These are phyloP conservation scores for Petrocephalus sullivani DNA, from an alignment of 2,797 vertebrate genomes.

Conservation along the genomic window DNA sequence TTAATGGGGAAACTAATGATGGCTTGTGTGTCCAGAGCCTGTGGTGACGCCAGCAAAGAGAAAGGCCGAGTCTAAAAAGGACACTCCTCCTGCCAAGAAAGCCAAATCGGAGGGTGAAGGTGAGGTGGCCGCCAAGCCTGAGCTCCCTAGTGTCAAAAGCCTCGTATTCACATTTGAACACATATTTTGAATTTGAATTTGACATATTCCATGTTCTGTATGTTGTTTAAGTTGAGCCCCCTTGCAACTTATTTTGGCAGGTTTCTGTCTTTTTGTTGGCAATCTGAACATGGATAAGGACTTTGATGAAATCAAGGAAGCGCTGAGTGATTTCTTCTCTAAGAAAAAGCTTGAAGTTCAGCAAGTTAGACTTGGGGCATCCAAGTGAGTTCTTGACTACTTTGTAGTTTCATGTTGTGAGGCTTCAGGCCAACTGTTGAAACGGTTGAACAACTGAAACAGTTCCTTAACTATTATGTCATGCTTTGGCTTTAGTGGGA, in stretches of 20 bases:
- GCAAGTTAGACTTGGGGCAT: slow-evolving; percentile 79
- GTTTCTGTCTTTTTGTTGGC: slow-evolving; percentile 76
- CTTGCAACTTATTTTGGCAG: slow-evolving; percentile 18
- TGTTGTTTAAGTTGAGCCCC: not conserved
- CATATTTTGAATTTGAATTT: no score
- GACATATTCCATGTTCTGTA: rapidly evolving
- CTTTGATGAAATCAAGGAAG: slow-evolving; percentile 78
- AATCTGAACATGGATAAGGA: slow-evolving; percentile 77
- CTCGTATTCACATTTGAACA: slow-evolving; percentile 25
- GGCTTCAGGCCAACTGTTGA: not conserved
- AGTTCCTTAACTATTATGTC: not conserved
- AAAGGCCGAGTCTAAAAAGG: slow-evolving; percentile 77
- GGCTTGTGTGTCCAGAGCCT: slow-evolving; percentile 48
- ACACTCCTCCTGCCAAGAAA: slow-evolving; percentile 81
- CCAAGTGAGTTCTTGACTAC: slow-evolving; percentile 66
- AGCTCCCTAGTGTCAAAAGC: slow-evolving; percentile 81
- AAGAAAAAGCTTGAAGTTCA: slow-evolving; percentile 76
- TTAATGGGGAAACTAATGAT: not conserved
- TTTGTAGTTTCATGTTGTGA: not conserved
- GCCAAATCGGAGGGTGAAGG: slow-evolving; percentile 74
- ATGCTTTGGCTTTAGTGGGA: no score
- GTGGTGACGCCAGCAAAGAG: slow-evolving; percentile 76
- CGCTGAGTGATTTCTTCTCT: slow-evolving; percentile 75
- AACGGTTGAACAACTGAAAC: not conserved
- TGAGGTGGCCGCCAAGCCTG: slow-evolving; percentile 64